These are phyloP conservation scores for Orchesellides sinensis DNA, from an alignment of 2,888 invertebrate genomes.

Conservation along the genomic window DNA sequence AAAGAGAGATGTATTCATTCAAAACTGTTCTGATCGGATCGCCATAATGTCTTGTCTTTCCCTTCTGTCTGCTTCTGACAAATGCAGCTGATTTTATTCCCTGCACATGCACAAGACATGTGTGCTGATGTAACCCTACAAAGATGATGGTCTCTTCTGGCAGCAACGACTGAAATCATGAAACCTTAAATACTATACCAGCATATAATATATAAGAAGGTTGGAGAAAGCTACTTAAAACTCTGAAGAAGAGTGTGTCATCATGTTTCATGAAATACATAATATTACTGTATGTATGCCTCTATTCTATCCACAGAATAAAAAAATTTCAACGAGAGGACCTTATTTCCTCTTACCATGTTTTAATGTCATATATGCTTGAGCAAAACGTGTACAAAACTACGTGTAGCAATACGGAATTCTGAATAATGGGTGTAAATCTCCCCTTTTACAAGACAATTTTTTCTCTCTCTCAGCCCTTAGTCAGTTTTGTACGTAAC, in stretches of 20 bases:
- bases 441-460: constrained; percentile 25
- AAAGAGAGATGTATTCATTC: not conserved
- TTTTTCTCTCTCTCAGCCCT: not conserved
- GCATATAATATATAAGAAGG: not conserved
- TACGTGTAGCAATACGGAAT: constrained; percentile 23
- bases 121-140: not conserved
- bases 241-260: too few species aligned
- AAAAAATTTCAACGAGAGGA: too few species aligned
- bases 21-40: not conserved
- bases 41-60: not conserved
- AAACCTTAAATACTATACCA: not conserved
- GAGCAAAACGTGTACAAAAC: not conserved
- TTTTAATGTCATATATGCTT: not conserved
- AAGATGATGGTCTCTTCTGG: not conserved
- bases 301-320: too few species aligned
- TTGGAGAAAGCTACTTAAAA: constrained; percentile 29
- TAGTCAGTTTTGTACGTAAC: not conserved
- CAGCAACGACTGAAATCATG: not conserved
- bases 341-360: too few species aligned
- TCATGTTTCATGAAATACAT: not conserved
- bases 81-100: not conserved
- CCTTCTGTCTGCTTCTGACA: constrained; percentile 10
- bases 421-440: constrained; percentile 43
- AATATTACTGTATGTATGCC: too few species aligned
- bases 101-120: not conserved